phyloP scores from a whole-genome alignment of 2,113 vertebrate species.

The Silurus asotus region DNA sequence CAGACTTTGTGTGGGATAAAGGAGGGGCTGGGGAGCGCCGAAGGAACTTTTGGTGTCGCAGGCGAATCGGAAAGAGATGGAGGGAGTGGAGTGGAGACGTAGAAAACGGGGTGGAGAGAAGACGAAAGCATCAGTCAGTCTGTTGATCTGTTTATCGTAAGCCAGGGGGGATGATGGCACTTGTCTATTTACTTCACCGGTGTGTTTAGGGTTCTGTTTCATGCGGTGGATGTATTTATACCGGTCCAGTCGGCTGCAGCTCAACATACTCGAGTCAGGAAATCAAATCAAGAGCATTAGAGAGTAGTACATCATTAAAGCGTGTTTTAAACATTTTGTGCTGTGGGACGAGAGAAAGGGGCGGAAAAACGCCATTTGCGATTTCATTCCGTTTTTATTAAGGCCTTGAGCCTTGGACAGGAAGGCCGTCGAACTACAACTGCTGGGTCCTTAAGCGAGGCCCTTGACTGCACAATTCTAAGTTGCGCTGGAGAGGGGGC shows the following conservation, averaged over 20 bases:
- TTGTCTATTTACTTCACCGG: constrained; percentile 11
- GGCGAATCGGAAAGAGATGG: constrained; percentile 34
- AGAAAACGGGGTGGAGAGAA: constrained; percentile 17
- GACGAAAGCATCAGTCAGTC: constrained; percentile 29
- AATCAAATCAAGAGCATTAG: constrained; percentile 44
- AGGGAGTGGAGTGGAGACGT: constrained; percentile 37
- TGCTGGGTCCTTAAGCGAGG: background rate
- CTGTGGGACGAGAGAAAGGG: background rate
- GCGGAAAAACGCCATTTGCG: too few species aligned
- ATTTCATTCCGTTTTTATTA: too few species aligned
- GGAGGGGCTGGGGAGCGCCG: constrained; percentile 41
- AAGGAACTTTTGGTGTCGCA: constrained; percentile 45
- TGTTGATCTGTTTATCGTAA: constrained; percentile 1
- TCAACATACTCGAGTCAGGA: constrained; percentile 22
- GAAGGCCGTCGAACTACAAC: too few species aligned
- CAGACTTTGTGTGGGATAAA: constrained; percentile 50
- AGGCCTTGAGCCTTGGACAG: too few species aligned
- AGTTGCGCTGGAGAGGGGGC: too few species aligned
- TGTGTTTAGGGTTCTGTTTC: background rate
- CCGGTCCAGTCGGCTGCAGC: background rate
- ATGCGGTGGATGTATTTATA: constrained; percentile 13
- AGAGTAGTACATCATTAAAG: constrained; percentile 12
- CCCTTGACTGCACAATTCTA: too few species aligned
- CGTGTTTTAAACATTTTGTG: background rate
- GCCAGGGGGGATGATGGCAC: background rate